Percentiles rank a stretch among this genome's conserved stretches.
phyloP scores from a whole-genome alignment of 2,113 vertebrate species.

The Rhipidura dahli region DNA sequence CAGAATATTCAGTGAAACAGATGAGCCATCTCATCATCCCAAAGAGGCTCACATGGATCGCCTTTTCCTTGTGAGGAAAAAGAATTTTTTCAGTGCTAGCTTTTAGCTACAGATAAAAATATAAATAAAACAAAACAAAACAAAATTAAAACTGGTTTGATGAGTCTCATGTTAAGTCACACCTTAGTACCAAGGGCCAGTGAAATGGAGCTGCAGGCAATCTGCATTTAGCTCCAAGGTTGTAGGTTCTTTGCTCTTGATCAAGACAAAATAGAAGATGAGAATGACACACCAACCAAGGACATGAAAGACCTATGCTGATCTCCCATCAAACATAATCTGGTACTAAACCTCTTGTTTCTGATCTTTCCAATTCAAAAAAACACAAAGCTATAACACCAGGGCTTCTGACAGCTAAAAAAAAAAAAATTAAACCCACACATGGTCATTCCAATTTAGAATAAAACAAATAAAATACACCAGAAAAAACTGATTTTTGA shows the following conservation, averaged over 20 bases:
- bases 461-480: neutral
- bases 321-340: neutral
- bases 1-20: neutral
- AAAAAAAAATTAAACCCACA: neutral
- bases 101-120: neutral
- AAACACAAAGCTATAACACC: neutral
- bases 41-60: neutral
- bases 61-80: neutral
- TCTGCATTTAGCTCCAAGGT: neutral
- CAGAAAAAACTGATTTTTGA: neutral
- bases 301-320: neutral
- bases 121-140: neutral
- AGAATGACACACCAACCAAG: neutral
- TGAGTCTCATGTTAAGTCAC: neutral
- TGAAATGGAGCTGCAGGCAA: neutral
- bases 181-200: neutral
- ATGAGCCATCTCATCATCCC: neutral
- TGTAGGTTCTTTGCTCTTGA: neutral
- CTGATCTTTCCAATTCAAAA: neutral
- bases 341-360: neutral
- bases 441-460: neutral
- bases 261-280: neutral
- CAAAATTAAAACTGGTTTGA: neutral
- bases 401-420: neutral
- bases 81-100: neutral